Evolutionary conservation across 1,140 invertebrate genomes (phyloP).

Genomic region (Macrostomum lignano): DNA sequence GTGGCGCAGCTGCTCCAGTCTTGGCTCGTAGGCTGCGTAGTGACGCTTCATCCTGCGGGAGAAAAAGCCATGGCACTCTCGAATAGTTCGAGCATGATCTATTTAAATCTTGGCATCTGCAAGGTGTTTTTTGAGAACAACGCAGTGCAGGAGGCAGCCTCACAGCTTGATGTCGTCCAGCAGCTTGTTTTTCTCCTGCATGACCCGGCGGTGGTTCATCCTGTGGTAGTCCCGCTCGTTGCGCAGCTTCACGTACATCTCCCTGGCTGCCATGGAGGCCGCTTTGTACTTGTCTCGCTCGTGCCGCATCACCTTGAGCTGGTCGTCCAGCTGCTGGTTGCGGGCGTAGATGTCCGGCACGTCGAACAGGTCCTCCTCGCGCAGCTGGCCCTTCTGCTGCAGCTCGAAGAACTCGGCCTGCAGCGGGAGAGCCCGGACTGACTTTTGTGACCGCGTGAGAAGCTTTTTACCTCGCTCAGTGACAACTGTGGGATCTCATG

Average conservation of each 20-base stretch:
- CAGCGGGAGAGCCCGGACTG: too few species aligned
- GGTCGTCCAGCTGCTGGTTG: slow-evolving; percentile 20
- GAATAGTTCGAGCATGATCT: too few species aligned
- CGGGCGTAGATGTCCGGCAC: slow-evolving; percentile 24
- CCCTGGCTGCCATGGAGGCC: slow-evolving; percentile 27
- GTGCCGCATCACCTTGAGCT: slow-evolving; percentile 19
- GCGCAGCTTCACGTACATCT: slow-evolving; percentile 24
- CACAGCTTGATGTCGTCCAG: slow-evolving; percentile 23
- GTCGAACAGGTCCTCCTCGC: slow-evolving; percentile 15
- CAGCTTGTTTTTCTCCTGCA: slow-evolving; percentile 27
- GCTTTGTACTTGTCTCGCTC: slow-evolving; percentile 21
- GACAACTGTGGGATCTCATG: too few species aligned
- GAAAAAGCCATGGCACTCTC: not conserved
- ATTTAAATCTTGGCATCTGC: too few species aligned
- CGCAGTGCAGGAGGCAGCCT: too few species aligned
- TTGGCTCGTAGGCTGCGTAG: slow-evolving; percentile 22
- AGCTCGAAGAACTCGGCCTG: too few species aligned
- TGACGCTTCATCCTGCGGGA: slow-evolving; percentile 17
- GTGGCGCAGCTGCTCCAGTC: slow-evolving; percentile 17
- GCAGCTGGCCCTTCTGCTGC: slow-evolving; percentile 19
- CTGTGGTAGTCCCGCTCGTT: slow-evolving; percentile 27
- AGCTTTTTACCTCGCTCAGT: too few species aligned
- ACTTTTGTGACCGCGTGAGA: too few species aligned
- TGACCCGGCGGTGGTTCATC: slow-evolving; percentile 26
- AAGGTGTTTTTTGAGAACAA: too few species aligned